phyloP scores from a whole-genome alignment of 2,888 invertebrate species.

The Callosobruchus maculatus region DNA sequence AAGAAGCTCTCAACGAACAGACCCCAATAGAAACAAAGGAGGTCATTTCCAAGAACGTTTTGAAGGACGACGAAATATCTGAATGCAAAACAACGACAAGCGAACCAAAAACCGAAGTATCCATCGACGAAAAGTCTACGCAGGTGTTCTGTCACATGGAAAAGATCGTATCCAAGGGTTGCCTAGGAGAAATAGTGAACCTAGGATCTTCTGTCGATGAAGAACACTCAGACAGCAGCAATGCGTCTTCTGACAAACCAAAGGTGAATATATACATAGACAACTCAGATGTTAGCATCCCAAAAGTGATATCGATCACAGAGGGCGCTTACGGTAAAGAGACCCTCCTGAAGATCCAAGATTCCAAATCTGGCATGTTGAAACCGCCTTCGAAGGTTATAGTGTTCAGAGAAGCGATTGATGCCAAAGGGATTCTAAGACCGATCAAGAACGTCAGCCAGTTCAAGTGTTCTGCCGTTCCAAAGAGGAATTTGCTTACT shows the following conservation, averaged over 20 bases:
- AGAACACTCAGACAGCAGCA: neutral
- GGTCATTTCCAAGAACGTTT: neutral
- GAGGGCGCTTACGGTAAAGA: slow-evolving; percentile 7
- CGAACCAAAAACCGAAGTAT: neutral
- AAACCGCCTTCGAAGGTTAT: slow-evolving; percentile 12
- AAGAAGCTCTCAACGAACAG: no score
- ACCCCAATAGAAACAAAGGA: neutral
- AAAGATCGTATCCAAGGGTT: neutral
- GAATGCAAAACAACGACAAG: neutral
- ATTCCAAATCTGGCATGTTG: neutral
- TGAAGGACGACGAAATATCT: neutral
- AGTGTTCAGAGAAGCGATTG: slow-evolving; percentile 16
- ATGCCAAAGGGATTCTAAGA: slow-evolving; percentile 10
- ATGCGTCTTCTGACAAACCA: neutral
- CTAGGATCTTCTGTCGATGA: neutral
- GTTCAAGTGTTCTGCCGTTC: slow-evolving; percentile 4
- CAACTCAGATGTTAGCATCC: slow-evolving; percentile 3
- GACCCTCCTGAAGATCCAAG: slow-evolving; percentile 2
- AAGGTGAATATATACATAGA: slow-evolving; percentile 9
- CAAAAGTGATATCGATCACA: slow-evolving; percentile 6
- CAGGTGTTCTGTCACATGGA: slow-evolving; percentile 12
- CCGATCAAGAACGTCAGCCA: slow-evolving; percentile 18
- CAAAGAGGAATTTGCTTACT: neutral
- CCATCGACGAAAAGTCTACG: slow-evolving; percentile 2
- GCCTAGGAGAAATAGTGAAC: neutral